These are phyloP conservation scores for Patiria miniata DNA, from an alignment of 35 echinoderm and acorn worm genomes.

Conservation along the genomic window DNA sequence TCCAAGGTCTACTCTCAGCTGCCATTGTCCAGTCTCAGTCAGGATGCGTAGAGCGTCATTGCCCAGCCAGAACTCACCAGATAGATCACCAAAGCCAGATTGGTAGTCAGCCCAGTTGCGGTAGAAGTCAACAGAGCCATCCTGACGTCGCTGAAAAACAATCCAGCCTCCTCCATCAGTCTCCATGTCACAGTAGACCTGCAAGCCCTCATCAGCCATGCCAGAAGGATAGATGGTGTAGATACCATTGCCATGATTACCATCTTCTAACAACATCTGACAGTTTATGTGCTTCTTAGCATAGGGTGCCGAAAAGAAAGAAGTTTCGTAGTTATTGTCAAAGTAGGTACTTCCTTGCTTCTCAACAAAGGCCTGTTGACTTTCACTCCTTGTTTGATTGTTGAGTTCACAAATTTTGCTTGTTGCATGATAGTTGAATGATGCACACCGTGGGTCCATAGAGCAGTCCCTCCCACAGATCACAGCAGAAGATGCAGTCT, in stretches of 20 bases:
- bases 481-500: constrained; percentile 19
- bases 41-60: constrained; percentile 17
- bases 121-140: constrained; percentile 59
- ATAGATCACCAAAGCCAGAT: constrained; percentile 43
- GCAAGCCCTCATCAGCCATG: neutral
- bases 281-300: neutral
- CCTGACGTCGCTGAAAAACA: constrained; percentile 42
- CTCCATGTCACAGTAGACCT: constrained; percentile 37
- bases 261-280: neutral
- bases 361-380: neutral
- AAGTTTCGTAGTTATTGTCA: neutral
- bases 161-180: constrained; percentile 34
- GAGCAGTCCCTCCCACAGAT: constrained; percentile 10
- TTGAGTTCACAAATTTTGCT: neutral
- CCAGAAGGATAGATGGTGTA: neutral
- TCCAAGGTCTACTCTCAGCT: constrained; percentile 38
- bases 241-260: neutral
- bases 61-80: constrained; percentile 56
- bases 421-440: neutral
- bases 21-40: constrained; percentile 4
- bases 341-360: neutral
- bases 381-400: neutral
- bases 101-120: constrained; percentile 40
- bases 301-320: neutral
- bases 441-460: constrained; percentile 1